Conservation (phyloP, 2,888 invertebrate species). For the Apomyelois bistriatella region DNA sequence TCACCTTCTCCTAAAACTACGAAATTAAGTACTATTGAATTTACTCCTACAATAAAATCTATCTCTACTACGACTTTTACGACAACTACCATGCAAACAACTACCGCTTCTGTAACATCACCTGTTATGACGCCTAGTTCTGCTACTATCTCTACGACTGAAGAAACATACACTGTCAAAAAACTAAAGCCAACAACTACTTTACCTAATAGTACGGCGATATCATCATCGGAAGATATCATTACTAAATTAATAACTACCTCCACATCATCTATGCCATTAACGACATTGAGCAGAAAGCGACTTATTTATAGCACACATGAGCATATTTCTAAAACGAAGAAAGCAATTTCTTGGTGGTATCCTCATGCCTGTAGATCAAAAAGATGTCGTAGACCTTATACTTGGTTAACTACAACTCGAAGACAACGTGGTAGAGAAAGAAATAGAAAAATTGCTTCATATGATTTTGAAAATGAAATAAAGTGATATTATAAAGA, state of each 20-base stretch:
- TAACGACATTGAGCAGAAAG: background rate
- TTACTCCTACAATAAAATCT: background rate
- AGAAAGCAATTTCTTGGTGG: background rate
- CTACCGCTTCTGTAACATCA: background rate
- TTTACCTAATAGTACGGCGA: background rate
- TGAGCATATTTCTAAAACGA: background rate
- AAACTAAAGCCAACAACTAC: background rate
- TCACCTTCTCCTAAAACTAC: background rate
- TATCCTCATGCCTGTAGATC: constrained; percentile 6
- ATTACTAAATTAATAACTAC: background rate
- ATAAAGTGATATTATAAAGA: background rate
- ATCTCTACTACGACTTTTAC: background rate
- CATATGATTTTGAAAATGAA: background rate
- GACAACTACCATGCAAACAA: background rate
- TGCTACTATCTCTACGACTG: background rate
- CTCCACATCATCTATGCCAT: background rate
- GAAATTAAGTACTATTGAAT: background rate
- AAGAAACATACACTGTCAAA: background rate
- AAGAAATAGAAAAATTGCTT: constrained; percentile 1
- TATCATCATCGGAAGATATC: background rate
- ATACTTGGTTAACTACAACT: constrained; percentile 21
- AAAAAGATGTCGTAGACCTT: constrained; percentile 25
- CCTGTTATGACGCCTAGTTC: background rate
- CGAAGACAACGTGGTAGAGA: background rate
- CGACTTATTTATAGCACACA: background rate